A percentile compares a stretch with the other conserved stretches of the same genome.
Evolutionary conservation across 2,113 vertebrate genomes (phyloP).

Genomic region (Entelurus aequoreus): DNA sequence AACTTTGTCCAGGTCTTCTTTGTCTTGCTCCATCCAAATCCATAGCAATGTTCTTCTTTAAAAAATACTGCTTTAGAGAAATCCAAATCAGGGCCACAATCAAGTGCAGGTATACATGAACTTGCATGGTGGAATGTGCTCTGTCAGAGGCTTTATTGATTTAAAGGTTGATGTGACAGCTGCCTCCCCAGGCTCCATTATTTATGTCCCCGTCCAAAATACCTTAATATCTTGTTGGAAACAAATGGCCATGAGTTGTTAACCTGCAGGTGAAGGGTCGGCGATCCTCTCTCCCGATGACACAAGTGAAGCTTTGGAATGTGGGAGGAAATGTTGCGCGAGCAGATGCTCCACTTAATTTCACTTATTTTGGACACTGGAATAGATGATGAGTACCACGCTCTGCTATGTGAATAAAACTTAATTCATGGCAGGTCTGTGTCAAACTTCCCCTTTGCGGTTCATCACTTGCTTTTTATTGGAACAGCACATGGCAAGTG

Average conservation of each 20-base stretch:
- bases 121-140: conserved; percentile 55
- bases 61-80: background rate
- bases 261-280: conserved; percentile 66
- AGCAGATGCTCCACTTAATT: conserved; percentile 44
- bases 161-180: conserved; percentile 51
- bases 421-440: conserved; percentile 14
- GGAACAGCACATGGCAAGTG: conserved; percentile 33
- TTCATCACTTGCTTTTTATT: conserved; percentile 24
- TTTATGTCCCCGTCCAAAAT: conserved; percentile 63
- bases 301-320: conserved; percentile 58
- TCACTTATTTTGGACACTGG: conserved; percentile 13
- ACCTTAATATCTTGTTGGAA: conserved; percentile 64
- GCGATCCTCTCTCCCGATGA: conserved; percentile 45
- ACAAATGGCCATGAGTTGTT: conserved; percentile 70
- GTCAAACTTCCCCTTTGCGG: conserved; percentile 16
- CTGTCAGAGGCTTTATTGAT: conserved; percentile 61
- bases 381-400: background rate
- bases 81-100: conserved; percentile 20
- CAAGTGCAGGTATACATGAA: conserved; percentile 42
- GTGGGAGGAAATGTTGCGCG: conserved; percentile 62
- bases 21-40: too few species aligned
- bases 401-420: conserved; percentile 4
- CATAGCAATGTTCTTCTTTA: conserved; percentile 1
- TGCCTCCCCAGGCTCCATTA: conserved; percentile 49
- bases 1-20: too few species aligned